A percentile compares a stretch with the other conserved stretches of the same genome.
These are phyloP conservation scores for Bradynema listronoti DNA, from an alignment of 1,140 invertebrate species.

Conservation along the genomic window DNA sequence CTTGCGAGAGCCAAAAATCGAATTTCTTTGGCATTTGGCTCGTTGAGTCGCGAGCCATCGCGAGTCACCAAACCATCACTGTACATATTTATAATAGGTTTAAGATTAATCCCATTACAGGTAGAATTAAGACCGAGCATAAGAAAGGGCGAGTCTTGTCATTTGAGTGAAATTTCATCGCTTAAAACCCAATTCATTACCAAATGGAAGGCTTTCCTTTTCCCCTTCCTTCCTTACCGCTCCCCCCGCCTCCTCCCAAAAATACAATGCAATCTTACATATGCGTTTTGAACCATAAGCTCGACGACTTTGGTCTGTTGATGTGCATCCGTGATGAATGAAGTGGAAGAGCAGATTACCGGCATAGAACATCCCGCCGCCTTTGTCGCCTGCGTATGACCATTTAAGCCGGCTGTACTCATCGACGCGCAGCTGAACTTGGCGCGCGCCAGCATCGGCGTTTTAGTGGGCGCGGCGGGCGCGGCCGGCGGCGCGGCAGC, in stretches of 20 bases:
- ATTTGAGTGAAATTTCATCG: not conserved
- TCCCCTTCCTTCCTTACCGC: conserved; percentile 1
- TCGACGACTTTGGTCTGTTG: conserved; percentile 46
- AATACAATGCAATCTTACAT: conserved; percentile 41
- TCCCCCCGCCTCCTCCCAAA: not conserved
- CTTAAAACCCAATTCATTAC: not conserved
- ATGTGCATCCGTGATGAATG: conserved; percentile 46
- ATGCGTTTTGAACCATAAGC: conserved; percentile 49
- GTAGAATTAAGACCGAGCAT: not conserved
- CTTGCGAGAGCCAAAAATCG: too few relatives aligned
- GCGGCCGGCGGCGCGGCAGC: not conserved
- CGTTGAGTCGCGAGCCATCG: too few relatives aligned
- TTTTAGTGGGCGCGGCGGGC: too few relatives aligned
- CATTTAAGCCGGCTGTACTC: too few relatives aligned
- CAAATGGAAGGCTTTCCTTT: not conserved
- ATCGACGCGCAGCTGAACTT: not conserved
- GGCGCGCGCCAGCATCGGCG: not conserved
- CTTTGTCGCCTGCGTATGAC: not conserved
- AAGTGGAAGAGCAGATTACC: conserved; percentile 8
- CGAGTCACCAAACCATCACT: too few relatives aligned
- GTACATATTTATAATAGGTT: not conserved
- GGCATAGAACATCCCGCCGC: conserved; percentile 2
- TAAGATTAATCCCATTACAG: not conserved
- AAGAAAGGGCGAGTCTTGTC: not conserved
- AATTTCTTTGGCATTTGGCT: too few relatives aligned